phyloP scores from a whole-genome alignment of 2,797 vertebrate species.

The Hylomyscus alleni region DNA sequence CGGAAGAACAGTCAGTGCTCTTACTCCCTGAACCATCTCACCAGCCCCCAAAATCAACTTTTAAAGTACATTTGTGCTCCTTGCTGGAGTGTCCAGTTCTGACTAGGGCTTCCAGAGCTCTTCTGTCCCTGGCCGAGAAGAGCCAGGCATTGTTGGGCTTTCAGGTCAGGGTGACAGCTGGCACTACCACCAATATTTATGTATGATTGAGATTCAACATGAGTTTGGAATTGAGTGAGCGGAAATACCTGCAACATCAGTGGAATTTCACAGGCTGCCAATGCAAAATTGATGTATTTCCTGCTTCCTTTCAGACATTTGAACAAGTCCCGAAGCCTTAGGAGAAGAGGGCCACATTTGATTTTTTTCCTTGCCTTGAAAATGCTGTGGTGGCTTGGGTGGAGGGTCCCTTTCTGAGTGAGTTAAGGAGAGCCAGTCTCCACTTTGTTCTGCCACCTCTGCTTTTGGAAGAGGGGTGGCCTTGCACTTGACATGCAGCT shows the following conservation, averaged over 20 bases:
- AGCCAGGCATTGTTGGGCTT: not conserved
- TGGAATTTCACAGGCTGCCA: slow-evolving; percentile 1
- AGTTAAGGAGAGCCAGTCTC: not conserved
- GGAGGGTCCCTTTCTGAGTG: not conserved
- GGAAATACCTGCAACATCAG: not conserved
- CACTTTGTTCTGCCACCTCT: not conserved
- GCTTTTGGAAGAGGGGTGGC: not conserved
- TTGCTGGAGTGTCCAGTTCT: not conserved
- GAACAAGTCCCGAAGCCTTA: not conserved
- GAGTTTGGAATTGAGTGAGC: slow-evolving; percentile 46
- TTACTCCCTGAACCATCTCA: no score
- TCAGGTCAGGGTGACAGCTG: not conserved
- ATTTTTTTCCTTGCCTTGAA: not conserved
- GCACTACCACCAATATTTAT: not conserved
- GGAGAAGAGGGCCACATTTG: not conserved
- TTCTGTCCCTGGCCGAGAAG: not conserved
- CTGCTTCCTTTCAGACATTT: not conserved
- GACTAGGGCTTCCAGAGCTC: not conserved
- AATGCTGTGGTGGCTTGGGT: not conserved
- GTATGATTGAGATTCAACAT: slow-evolving; percentile 33
- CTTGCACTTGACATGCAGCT: not conserved
- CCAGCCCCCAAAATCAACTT: not conserved
- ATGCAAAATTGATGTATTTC: slow-evolving; percentile 12
- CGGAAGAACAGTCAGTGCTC: no score
- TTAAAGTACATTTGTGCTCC: not conserved